These are phyloP conservation scores for Alloplasta piceator DNA, from an alignment of 2,888 invertebrate genomes.

Conservation along the genomic window DNA sequence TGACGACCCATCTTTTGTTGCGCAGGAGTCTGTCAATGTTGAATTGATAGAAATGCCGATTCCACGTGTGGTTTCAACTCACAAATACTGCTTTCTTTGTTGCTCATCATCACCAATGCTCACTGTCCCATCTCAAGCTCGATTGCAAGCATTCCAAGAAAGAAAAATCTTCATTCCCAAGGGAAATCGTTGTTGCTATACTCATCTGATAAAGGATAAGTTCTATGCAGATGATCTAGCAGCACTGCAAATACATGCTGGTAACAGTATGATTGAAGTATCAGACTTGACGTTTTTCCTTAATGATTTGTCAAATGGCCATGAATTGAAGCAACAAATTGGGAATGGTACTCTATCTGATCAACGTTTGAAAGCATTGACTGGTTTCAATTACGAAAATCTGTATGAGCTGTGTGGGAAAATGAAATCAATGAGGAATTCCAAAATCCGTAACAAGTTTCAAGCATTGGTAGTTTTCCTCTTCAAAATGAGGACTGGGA, in stretches of 20 bases:
- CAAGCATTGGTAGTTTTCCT: conserved; percentile 17
- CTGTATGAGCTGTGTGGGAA: neutral
- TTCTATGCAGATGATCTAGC: conserved; percentile 17
- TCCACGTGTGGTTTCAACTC: conserved; percentile 29
- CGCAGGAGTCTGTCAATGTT: neutral
- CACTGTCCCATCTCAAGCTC: conserved; percentile 27
- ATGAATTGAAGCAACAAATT: conserved; percentile 30
- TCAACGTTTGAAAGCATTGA: conserved; percentile 4
- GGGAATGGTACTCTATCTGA: conserved; percentile 14
- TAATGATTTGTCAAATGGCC: conserved; percentile 50
- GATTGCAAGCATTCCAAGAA: conserved; percentile 24
- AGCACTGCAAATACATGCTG: conserved; percentile 9
- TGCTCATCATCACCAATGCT: conserved; percentile 7
- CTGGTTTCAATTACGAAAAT: no score
- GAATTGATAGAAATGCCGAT: conserved; percentile 26
- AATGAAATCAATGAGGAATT: conserved; percentile 30
- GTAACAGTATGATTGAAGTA: conserved; percentile 29
- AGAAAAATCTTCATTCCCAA: conserved; percentile 38
- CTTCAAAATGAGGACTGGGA: conserved; percentile 62
- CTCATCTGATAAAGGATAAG: conserved; percentile 23
- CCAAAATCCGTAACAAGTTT: neutral
- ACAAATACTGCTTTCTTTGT: conserved; percentile 46
- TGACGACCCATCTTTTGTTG: no score
- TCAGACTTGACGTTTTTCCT: conserved; percentile 37
- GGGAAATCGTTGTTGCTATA: conserved; percentile 36